phyloP scores from a whole-genome alignment of 2,113 vertebrate genomes.

The Chrysemys picta region DNA sequence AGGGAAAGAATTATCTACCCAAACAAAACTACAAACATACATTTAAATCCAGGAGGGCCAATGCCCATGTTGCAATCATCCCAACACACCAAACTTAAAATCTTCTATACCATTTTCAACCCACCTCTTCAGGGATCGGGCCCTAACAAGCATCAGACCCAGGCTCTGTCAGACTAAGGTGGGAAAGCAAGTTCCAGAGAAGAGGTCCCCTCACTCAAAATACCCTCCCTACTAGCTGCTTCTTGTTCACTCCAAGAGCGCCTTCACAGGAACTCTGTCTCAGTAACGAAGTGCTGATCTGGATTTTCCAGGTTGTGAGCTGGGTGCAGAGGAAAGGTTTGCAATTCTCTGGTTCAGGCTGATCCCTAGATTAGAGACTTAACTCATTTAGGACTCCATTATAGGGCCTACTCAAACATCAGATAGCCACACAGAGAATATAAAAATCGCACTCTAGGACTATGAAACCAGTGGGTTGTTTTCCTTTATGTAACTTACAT shows the following conservation, averaged over 20 bases:
- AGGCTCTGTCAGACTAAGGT: background rate
- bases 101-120: background rate
- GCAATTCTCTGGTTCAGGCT: background rate
- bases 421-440: background rate
- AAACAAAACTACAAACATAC: slow-evolving; percentile 14
- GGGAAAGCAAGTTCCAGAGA: background rate
- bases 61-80: background rate
- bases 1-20: rapidly evolving
- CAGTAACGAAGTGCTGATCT: background rate
- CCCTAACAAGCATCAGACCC: background rate
- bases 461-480: background rate
- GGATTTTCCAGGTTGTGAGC: background rate
- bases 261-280: background rate
- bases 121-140: background rate
- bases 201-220: background rate
- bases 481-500: background rate
- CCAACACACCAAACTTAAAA: rapidly evolving
- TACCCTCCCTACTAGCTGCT: background rate
- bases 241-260: background rate
- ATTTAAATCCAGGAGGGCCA: background rate
- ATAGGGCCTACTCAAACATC: background rate
- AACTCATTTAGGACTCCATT: background rate
- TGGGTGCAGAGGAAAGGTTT: background rate
- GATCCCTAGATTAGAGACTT: background rate
- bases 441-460: background rate